Evolutionary conservation across 2,113 vertebrate species (phyloP).

Genomic region (Oriolus oriolus): DNA sequence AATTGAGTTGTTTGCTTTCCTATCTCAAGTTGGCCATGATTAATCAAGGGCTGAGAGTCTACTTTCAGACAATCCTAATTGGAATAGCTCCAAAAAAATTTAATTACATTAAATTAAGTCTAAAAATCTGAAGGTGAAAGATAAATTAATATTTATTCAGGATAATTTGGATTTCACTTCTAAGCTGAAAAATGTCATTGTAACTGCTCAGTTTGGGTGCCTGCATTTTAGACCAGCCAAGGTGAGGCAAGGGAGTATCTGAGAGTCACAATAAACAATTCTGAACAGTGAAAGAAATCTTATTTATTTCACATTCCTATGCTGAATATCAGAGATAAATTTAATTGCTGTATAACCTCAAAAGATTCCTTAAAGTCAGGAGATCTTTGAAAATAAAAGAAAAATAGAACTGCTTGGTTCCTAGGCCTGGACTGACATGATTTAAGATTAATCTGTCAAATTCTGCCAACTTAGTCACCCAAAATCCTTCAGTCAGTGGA

Average conservation of each 20-base stretch:
- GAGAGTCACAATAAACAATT: not conserved
- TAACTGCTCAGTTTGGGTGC: not conserved
- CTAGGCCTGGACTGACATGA: not conserved
- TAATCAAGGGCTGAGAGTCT: not conserved
- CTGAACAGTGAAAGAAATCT: not conserved
- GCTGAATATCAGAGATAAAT: not conserved
- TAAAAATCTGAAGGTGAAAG: not conserved
- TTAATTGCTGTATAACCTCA: not conserved
- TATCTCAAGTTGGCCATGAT: not conserved
- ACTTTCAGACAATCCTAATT: not conserved
- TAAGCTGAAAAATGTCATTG: not conserved
- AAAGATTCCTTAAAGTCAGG: not conserved
- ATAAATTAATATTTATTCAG: not conserved
- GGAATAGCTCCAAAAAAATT: not conserved
- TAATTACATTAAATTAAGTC: not conserved
- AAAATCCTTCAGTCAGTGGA: not conserved
- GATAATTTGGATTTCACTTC: not conserved
- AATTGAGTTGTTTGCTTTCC: not conserved
- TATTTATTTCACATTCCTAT: not conserved
- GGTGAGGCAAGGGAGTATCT: not conserved
- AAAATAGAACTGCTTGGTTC: fast-evolving
- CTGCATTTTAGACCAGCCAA: not conserved
- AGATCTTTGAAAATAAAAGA: not conserved
- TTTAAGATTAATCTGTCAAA: not conserved
- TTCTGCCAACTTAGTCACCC: not conserved